Conservation (phyloP, 2,888 invertebrate species). For the Tetanocera ferruginea region DNA sequence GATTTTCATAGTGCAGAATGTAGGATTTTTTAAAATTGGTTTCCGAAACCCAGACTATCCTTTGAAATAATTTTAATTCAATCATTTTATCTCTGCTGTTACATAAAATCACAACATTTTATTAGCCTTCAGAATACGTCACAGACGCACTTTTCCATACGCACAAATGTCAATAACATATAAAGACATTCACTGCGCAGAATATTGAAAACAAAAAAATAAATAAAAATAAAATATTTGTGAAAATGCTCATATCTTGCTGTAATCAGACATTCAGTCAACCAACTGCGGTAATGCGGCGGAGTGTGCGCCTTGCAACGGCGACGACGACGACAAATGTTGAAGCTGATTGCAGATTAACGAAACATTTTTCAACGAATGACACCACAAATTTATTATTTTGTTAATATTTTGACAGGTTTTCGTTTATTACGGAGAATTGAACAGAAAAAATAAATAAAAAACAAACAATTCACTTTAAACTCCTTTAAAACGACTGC, state of each 20-base stretch:
- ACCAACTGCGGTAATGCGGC: conserved; percentile 1
- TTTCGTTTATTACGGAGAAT: conserved; percentile 7
- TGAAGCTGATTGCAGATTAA: conserved; percentile 47
- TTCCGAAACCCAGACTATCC: no score
- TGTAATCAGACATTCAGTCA: conserved; percentile 46
- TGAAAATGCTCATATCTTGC: conserved; percentile 17
- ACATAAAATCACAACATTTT: no score
- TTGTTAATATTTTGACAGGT: conserved; percentile 52
- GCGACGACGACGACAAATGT: neutral
- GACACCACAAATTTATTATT: conserved; percentile 52
- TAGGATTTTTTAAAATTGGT: no score
- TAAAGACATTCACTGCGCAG: conserved; percentile 6
- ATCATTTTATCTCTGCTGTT: no score
- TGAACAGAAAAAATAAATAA: neutral
- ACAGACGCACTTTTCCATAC: neutral
- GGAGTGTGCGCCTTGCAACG: neutral
- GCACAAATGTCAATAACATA: conserved; percentile 1
- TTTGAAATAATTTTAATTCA: no score
- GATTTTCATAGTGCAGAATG: no score
- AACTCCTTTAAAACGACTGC: neutral
- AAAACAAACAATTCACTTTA: neutral
- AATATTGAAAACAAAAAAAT: conserved; percentile 18
- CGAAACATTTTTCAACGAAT: conserved; percentile 49
- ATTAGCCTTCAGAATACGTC: neutral
- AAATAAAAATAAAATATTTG: neutral